Conservation (phyloP, 2,797 vertebrate species). For the Echeneis naucrates region DNA sequence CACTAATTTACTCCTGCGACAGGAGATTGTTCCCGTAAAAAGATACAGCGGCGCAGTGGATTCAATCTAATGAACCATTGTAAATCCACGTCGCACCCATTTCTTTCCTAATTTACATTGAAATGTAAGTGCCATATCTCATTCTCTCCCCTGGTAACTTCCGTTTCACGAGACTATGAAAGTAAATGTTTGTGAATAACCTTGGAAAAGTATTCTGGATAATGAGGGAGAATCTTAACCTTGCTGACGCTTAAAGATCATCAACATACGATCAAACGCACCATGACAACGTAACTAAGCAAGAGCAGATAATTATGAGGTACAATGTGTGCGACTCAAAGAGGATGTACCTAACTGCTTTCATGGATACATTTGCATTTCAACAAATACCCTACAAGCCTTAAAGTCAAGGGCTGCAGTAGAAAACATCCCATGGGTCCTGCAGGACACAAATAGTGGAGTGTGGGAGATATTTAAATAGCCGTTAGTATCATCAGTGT, state of each 20-base stretch:
- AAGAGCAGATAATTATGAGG: constrained; percentile 57
- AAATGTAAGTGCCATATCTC: constrained; percentile 78
- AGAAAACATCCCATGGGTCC: constrained; percentile 44
- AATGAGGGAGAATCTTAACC: constrained; percentile 66
- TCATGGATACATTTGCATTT: constrained; percentile 58
- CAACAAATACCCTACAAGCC: constrained; percentile 38
- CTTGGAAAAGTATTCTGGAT: constrained; percentile 63
- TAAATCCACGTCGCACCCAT: constrained; percentile 68
- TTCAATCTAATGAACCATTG: constrained; percentile 75
- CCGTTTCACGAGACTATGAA: constrained; percentile 20
- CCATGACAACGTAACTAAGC: constrained; percentile 29
- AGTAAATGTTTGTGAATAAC: constrained; percentile 67
- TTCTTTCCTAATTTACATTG: constrained; percentile 79
- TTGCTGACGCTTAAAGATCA: constrained; percentile 62
- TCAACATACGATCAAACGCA: constrained; percentile 67
- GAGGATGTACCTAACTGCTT: constrained; percentile 37
- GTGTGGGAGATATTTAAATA: constrained; percentile 55
- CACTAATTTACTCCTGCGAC: constrained; percentile 78
- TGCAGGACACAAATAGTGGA: constrained; percentile 36
- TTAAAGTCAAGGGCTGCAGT: constrained; percentile 17
- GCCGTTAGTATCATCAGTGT: constrained; percentile 41
- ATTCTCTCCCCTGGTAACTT: constrained; percentile 55
- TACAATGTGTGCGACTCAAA: constrained; percentile 25
- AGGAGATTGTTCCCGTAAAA: constrained; percentile 73
- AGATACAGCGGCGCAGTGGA: constrained; percentile 67